Conservation (phyloP, 2,888 invertebrate species). For the Xestia sexstrigata region DNA sequence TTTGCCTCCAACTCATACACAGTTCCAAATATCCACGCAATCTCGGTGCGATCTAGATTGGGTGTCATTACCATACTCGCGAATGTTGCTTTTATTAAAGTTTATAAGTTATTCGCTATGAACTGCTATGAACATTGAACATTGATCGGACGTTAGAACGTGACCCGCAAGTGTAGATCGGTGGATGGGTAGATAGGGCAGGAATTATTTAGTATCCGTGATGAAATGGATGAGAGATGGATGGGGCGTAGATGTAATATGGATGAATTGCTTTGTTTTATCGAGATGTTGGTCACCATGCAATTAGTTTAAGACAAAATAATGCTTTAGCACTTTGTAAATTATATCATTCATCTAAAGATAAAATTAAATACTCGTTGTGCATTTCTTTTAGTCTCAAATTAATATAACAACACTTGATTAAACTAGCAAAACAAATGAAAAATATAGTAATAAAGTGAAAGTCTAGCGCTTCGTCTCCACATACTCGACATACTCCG, state of each 20-base stretch:
- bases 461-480: background rate
- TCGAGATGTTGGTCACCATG: too few species aligned
- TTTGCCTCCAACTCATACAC: slow-evolving; percentile 24
- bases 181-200: slow-evolving; percentile 19
- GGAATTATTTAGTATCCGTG: background rate
- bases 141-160: slow-evolving; percentile 62
- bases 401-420: background rate
- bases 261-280: background rate
- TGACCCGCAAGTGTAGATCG: slow-evolving; percentile 33
- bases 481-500: too few species aligned
- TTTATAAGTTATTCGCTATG: slow-evolving; percentile 63
- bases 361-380: background rate
- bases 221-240: background rate
- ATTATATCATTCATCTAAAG: background rate
- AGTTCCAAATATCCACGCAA: slow-evolving; percentile 34
- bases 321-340: background rate
- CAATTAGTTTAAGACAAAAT: too few species aligned
- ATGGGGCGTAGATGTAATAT: too few species aligned
- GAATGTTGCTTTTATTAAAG: slow-evolving; percentile 62
- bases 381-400: background rate
- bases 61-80: slow-evolving; percentile 50
- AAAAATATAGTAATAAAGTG: background rate
- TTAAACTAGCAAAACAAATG: background rate
- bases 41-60: slow-evolving; percentile 50
- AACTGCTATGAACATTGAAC: slow-evolving; percentile 59